These are phyloP conservation scores for Chrysopa pallens DNA, from an alignment of 1,140 invertebrate species.

Conservation along the genomic window DNA sequence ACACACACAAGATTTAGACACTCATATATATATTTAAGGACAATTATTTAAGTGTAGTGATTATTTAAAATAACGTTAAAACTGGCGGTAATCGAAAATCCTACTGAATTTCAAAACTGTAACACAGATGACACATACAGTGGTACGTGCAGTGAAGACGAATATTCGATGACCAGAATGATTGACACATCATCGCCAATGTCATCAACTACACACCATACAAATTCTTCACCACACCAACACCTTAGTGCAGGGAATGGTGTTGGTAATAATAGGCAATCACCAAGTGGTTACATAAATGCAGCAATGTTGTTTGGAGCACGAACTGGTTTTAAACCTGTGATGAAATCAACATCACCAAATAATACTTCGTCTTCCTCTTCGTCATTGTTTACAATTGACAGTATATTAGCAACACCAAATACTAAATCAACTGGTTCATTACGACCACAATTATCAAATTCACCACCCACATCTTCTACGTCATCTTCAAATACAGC, in stretches of 20 bases:
- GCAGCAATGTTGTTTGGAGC: neutral
- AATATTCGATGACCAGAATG: neutral
- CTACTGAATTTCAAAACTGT: neutral
- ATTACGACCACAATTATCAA: slow-evolving; percentile 6
- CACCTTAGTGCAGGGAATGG: neutral
- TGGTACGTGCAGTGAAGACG: neutral
- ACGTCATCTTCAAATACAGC: slow-evolving; percentile 14
- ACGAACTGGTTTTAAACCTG: neutral
- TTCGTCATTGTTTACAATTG: slow-evolving; percentile 58
- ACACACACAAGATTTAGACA: too few relatives aligned
- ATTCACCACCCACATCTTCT: slow-evolving; percentile 6
- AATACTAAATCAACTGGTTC: slow-evolving; percentile 21
- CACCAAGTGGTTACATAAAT: neutral
- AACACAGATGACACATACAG: neutral
- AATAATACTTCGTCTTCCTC: slow-evolving; percentile 29
- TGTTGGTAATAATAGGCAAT: neutral
- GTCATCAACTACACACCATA: neutral
- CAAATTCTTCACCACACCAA: neutral
- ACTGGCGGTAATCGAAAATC: too few relatives aligned
- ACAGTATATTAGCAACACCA: slow-evolving; percentile 54
- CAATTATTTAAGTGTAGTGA: too few relatives aligned
- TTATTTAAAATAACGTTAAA: too few relatives aligned
- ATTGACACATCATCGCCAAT: neutral
- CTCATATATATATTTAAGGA: too few relatives aligned
- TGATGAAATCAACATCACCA: neutral